Base-by-base conservation (phyloP, 2,888 invertebrate species). In the Metallyticus violacea region DNA sequence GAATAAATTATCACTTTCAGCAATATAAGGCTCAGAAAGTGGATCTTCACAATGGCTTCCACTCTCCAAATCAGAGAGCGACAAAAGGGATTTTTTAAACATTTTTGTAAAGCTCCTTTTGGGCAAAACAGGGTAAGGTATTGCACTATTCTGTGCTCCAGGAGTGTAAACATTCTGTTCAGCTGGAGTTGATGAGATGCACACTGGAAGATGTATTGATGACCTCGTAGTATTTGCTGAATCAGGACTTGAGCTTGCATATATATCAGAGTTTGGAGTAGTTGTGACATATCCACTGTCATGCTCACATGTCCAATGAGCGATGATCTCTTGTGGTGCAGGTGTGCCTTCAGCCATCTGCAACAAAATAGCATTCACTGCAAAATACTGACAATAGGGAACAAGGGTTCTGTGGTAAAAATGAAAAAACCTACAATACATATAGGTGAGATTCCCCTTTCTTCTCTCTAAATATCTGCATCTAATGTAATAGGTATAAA, bases 271-370 rank as follows among this genome's bases (percentile, higher is more conserved):
- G 27, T n/a, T 40, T 79, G 77, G 76, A 27, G 77, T 86, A 77
- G 26, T 40, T 2, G 83, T 83, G 7, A 30, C 7, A 27, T 84
- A 86, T 7, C 84, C 86, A 62, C 84, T 86, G 15, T 86, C 86
- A 79, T 86, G 27, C 3, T 0, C 15, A 22, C 22, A 29, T 40
- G 79, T 78, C 15, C 28, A 30, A 7, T 15, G 79, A 62, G 2
- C 4, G 15, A 4, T 4, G 1, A 2, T 4, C 22, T 4, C 25
- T 15, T 4, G 1, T 9, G 5, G 76, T 82, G 25, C 76, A 62
- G 76, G 82, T 22, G 82, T 82, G 6, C 22, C 15, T 1, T 15
- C 5, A 76, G 76, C 82, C 82, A 82, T 82, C 76, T 82, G 30
- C 22, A 82, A 82, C 40, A 40, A 0, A 9, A 9, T 9, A n/a